A percentile compares a stretch with the other conserved stretches of the same genome.
Conservation (phyloP, 1,140 invertebrate species). For the Melitaea cinxia region DNA sequence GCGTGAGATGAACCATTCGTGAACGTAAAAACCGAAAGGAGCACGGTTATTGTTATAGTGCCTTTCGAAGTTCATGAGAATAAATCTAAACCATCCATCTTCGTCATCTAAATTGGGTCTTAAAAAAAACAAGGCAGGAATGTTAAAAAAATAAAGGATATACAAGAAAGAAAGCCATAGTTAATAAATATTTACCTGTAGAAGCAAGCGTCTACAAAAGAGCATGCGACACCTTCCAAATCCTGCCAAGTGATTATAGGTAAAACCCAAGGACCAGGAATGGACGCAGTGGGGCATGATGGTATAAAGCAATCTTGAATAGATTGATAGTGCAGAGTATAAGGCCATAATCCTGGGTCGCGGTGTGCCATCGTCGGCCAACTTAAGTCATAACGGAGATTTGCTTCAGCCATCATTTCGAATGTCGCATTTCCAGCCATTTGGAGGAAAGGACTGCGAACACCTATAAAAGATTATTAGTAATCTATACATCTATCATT, state of each 20-base stretch:
- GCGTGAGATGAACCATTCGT: slow-evolving; percentile 78
- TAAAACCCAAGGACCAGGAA: slow-evolving; percentile 84
- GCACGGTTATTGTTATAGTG: slow-evolving; percentile 83
- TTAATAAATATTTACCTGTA: slow-evolving; percentile 66
- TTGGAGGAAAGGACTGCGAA: slow-evolving; percentile 87
- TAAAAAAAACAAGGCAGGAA: slow-evolving; percentile 22
- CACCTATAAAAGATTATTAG: slow-evolving; percentile 63
- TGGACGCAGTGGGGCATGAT: slow-evolving; percentile 84
- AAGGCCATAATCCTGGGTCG: slow-evolving; percentile 86
- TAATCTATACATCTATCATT: background rate
- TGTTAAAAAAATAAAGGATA: background rate
- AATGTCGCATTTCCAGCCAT: slow-evolving; percentile 84
- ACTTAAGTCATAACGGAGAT: slow-evolving; percentile 84
- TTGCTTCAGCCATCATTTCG: slow-evolving; percentile 72
- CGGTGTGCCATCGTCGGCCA: slow-evolving; percentile 83
- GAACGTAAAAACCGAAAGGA: slow-evolving; percentile 83
- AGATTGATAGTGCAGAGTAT: slow-evolving; percentile 85
- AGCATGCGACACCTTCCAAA: slow-evolving; percentile 75
- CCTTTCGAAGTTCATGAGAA: slow-evolving; percentile 80
- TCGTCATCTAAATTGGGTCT: slow-evolving; percentile 67
- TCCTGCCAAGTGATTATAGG: slow-evolving; percentile 85
- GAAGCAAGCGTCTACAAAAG: slow-evolving; percentile 85
- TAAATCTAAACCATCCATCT: slow-evolving; percentile 76
- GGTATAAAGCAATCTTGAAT: slow-evolving; percentile 85
- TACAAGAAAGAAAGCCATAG: background rate